phyloP scores from a whole-genome alignment of 2,797 vertebrate species.

The Poecilia gillii region DNA sequence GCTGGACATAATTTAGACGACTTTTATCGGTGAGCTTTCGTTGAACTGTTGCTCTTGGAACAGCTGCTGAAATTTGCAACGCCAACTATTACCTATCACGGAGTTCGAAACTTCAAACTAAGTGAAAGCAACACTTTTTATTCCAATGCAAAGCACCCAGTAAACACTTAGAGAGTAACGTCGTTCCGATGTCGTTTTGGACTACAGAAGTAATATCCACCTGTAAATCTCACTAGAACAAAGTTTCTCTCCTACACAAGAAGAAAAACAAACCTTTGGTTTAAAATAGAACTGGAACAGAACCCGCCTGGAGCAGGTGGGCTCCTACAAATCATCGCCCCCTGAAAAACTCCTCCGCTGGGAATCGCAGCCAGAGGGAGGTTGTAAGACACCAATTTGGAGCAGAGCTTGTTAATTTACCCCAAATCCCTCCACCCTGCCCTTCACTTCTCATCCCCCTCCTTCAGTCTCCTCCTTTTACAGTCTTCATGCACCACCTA shows the following conservation, averaged over 20 bases:
- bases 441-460: constrained; percentile 37
- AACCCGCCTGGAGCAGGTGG: constrained; percentile 60
- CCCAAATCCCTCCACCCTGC: constrained; percentile 3
- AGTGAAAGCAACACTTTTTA: neutral
- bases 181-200: neutral
- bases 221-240: constrained; percentile 18
- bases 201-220: constrained; percentile 14
- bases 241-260: constrained; percentile 4
- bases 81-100: neutral
- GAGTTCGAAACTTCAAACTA: neutral
- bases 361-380: constrained; percentile 74
- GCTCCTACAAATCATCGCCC: constrained; percentile 65
- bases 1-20: neutral
- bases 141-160: neutral
- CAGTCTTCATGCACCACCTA: neutral
- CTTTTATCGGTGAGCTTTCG: neutral
- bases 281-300: constrained; percentile 61
- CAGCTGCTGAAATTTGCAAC: neutral
- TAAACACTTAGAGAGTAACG: neutral
- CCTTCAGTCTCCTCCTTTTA: neutral
- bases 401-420: constrained; percentile 75
- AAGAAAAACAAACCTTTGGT: constrained; percentile 38
- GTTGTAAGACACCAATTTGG: constrained; percentile 77
- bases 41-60: neutral
- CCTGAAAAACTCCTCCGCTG: constrained; percentile 52